A percentile compares a stretch with the other conserved stretches of the same genome.
These are phyloP conservation scores for Eulemur rufifrons DNA, from an alignment of 2,113 vertebrate species.

Conservation along the genomic window DNA sequence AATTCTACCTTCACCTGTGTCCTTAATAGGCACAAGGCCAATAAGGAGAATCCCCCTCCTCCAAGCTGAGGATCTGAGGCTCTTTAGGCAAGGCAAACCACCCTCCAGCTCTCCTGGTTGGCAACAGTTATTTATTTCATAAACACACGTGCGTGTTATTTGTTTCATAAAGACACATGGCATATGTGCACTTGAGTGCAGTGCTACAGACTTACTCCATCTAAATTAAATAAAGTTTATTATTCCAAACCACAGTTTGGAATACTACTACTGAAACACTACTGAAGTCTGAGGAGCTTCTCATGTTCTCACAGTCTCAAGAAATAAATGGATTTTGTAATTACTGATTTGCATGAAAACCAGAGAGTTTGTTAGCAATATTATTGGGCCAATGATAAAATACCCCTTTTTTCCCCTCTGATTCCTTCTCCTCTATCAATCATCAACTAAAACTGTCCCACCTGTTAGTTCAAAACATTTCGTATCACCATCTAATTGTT, in stretches of 20 bases:
- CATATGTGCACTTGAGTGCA: background rate
- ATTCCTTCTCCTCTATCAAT: constrained; percentile 17
- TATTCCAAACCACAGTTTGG: constrained; percentile 24
- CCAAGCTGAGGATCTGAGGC: background rate
- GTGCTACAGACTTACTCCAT: background rate
- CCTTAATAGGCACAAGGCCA: background rate
- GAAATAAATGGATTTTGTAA: constrained; percentile 29
- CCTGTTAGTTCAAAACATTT: constrained; percentile 13
- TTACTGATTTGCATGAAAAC: constrained; percentile 58
- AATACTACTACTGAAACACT: background rate
- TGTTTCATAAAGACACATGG: background rate
- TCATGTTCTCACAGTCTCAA: constrained; percentile 21
- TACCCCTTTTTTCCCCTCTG: background rate
- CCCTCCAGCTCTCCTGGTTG: background rate
- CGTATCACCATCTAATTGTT: background rate
- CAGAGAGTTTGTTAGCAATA: constrained; percentile 34
- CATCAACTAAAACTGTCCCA: background rate
- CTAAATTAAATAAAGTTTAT: constrained; percentile 29
- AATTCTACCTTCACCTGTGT: background rate
- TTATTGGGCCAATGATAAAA: constrained; percentile 43
- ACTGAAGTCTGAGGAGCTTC: background rate
- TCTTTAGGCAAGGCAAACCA: background rate
- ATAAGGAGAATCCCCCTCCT: background rate
- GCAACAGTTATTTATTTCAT: background rate
- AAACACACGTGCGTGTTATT: background rate